These are phyloP conservation scores for Acanthiza pusilla DNA, from an alignment of 2,797 vertebrate species.

Conservation along the genomic window DNA sequence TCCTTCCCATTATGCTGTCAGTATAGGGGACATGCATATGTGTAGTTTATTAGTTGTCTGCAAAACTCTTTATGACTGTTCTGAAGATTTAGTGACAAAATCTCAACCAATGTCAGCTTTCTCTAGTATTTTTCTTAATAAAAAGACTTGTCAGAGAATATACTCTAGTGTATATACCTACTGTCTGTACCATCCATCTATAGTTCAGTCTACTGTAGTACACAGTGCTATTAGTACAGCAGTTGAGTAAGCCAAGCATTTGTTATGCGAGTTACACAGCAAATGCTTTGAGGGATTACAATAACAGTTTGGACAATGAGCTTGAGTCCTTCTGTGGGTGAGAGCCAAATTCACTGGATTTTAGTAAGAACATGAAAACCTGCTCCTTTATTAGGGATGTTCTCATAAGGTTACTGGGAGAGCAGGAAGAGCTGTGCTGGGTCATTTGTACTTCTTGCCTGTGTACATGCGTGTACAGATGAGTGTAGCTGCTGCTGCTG, in stretches of 20 bases:
- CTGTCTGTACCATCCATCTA: not conserved
- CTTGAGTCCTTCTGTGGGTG: not conserved
- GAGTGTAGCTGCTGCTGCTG: not conserved
- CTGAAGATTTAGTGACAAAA: not conserved
- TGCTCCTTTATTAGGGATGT: not conserved
- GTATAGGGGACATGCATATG: accelerated
- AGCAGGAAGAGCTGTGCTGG: not conserved
- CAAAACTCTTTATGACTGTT: not conserved
- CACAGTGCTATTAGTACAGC: not conserved
- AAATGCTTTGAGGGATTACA: not conserved
- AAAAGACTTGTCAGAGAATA: not conserved
- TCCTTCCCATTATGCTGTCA: not conserved
- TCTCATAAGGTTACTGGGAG: not conserved
- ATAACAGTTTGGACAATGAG: not conserved
- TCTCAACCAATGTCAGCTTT: not conserved
- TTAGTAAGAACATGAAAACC: not conserved
- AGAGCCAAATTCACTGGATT: not conserved
- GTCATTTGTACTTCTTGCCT: not conserved
- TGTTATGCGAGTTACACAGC: not conserved
- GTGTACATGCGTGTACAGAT: not conserved
- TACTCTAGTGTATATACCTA: not conserved
- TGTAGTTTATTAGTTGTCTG: not conserved
- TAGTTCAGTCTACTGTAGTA: not conserved
- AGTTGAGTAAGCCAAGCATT: not conserved
- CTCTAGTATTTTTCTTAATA: not conserved